Conservation (phyloP, 2,113 vertebrate species). For the Cranoglanis bouderius region DNA sequence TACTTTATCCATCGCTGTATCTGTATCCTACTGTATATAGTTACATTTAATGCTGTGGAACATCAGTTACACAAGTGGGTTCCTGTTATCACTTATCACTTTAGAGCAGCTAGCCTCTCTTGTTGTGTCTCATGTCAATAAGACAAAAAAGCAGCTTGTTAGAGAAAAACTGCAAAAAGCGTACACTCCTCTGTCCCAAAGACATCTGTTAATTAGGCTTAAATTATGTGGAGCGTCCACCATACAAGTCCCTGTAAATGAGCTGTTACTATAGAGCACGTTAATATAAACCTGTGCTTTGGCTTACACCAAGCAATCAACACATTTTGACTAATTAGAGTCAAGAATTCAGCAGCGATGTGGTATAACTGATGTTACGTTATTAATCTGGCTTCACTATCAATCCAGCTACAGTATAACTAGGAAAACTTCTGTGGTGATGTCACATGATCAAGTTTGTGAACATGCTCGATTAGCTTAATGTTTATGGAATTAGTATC, state of each 20-base stretch:
- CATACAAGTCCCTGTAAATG: background rate
- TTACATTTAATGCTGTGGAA: background rate
- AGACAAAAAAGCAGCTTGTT: background rate
- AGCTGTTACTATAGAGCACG: background rate
- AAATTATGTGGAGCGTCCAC: background rate
- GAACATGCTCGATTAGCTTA: background rate
- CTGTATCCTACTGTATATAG: background rate
- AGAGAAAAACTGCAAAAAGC: background rate
- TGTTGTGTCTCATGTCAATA: background rate
- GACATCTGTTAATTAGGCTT: background rate
- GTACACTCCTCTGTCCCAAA: background rate
- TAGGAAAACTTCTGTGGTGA: background rate
- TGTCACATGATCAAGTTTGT: background rate
- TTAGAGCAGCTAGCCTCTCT: background rate
- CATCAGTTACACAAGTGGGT: background rate
- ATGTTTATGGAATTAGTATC: background rate
- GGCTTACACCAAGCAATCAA: background rate
- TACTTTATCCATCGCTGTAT: background rate
- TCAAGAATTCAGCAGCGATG: background rate
- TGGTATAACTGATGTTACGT: background rate
- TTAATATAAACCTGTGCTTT: background rate
- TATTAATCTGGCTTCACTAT: background rate
- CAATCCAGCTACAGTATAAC: background rate
- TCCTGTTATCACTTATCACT: background rate
- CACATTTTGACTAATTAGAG: background rate